Base-by-base conservation (phyloP, 37 sponge, comb jelly and placozoan species). In the Agelas oroides region DNA sequence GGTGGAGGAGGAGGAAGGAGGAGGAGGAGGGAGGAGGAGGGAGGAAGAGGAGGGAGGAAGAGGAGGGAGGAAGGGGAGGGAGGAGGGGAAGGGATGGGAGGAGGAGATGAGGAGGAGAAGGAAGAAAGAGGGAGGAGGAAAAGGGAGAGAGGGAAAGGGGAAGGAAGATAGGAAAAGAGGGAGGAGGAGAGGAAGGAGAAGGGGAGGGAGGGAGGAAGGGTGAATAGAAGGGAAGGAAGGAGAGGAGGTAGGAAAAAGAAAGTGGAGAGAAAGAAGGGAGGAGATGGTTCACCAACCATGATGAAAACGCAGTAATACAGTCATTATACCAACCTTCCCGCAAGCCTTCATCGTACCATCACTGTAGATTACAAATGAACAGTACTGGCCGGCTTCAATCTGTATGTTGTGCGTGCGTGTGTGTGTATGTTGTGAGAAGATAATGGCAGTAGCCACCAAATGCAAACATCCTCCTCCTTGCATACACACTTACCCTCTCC, bases 321-420 rank as follows among this genome's bases (percentile, higher is more conserved):
- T n/a, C 8, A 46, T 46, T 3, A 46, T 46, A 46, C 86, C 83
- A 33, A 90, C 96, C 86, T 97, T 97, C n/a, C 98, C 98, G 85
- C 98, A 97, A 1, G 86, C 95, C 54, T 90, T 84, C 46, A 95
- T 58, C 17, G 77, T 70, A 12, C 98, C 98, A 57, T 92, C 89
- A 23, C 59, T 24, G 41, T 67, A 86, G 20, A 97, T 75, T 16
- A 90, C 77, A 60, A 97, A 90, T 28, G 95, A 82, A 68, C 98
- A 97, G 75, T 95, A 92, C 53, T 92, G 98, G 36, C 98, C 98
- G 36, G 93, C 98, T 37, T 83, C 91, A 53, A 97, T 78, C 92
- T 93, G 64, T 25, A n/a, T 46, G 46, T 46, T 18, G 19, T 37
- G 46, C 35, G 73, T 17, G 25, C 1, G 73, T 72, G 73, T 46